A percentile compares a stretch with the other conserved stretches of the same genome.
These are phyloP conservation scores for Metacarcinus magister DNA, from an alignment of 2,888 invertebrate species.

Conservation along the genomic window DNA sequence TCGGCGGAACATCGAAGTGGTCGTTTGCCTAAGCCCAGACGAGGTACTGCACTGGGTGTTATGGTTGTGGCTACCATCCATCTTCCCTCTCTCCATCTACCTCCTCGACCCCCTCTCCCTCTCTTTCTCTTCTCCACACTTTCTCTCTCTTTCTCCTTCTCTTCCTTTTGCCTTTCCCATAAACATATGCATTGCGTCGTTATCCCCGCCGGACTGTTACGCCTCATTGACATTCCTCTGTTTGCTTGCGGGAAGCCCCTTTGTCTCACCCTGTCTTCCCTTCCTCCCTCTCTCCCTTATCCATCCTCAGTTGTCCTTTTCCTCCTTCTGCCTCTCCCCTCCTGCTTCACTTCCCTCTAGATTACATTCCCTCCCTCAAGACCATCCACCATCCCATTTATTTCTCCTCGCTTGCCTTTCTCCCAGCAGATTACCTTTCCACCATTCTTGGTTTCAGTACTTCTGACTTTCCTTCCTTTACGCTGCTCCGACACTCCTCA, in stretches of 20 bases:
- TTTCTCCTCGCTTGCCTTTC: conserved; percentile 16
- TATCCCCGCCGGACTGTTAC: conserved; percentile 53
- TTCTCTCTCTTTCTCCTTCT: background rate
- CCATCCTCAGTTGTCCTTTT: background rate
- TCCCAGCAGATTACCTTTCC: conserved; percentile 12
- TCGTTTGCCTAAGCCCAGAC: conserved; percentile 36
- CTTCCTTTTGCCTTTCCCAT: background rate
- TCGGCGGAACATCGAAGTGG: conserved; percentile 36
- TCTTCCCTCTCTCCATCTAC: conserved; percentile 11
- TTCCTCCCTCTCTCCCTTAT: background rate
- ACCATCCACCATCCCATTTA: conserved; percentile 45
- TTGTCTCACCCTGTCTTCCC: conserved; percentile 42
- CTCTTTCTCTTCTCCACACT: background rate
- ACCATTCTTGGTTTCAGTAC: conserved; percentile 36
- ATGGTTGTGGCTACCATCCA: conserved; percentile 13
- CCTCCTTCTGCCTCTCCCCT: background rate
- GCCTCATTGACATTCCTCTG: conserved; percentile 58
- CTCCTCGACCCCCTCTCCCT: background rate
- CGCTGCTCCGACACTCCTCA: background rate
- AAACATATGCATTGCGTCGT: conserved; percentile 58
- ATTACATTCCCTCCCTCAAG: conserved; percentile 4
- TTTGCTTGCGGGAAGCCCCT: conserved; percentile 15
- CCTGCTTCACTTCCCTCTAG: conserved; percentile 1
- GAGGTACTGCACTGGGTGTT: conserved; percentile 31
- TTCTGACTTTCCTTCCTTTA: background rate